Conservation (phyloP, 2,797 vertebrate species). For the Vipera ursinii region DNA sequence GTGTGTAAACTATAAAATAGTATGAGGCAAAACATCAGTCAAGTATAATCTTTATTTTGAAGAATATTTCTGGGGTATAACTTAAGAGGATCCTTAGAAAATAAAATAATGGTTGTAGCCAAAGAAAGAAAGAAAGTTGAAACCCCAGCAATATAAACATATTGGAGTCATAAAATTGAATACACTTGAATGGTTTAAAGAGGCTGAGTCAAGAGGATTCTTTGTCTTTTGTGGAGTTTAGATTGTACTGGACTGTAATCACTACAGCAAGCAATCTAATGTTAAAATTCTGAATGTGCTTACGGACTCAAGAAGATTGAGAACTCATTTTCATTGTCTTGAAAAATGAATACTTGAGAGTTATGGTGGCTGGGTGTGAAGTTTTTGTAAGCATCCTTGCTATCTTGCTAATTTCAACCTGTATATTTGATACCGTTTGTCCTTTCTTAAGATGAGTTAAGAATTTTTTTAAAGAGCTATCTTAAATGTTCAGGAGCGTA, state of each 20-base stretch:
- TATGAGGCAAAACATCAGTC: not conserved
- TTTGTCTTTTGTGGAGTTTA: not conserved
- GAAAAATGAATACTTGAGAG: not conserved
- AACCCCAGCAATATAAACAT: not conserved
- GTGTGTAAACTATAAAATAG: not conserved
- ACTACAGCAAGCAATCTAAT: not conserved
- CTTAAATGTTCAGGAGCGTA: not conserved
- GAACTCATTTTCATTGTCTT: not conserved
- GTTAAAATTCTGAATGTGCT: not conserved
- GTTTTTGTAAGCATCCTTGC: not conserved
- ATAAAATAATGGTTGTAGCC: not conserved
- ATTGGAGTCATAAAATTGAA: not conserved
- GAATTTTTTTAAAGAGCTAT: not conserved
- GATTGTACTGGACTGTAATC: not conserved
- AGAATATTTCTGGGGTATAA: not conserved
- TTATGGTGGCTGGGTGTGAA: not conserved
- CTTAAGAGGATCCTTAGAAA: not conserved
- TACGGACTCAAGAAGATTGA: not conserved
- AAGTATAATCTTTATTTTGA: not conserved
- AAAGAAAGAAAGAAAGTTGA: not conserved
- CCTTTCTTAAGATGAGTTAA: not conserved
- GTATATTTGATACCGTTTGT: too few species aligned
- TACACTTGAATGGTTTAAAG: not conserved
- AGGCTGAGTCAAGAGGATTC: not conserved
- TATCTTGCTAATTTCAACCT: not conserved